Conservation (phyloP, 2,797 vertebrate genomes). For the Enoplosus armatus region DNA sequence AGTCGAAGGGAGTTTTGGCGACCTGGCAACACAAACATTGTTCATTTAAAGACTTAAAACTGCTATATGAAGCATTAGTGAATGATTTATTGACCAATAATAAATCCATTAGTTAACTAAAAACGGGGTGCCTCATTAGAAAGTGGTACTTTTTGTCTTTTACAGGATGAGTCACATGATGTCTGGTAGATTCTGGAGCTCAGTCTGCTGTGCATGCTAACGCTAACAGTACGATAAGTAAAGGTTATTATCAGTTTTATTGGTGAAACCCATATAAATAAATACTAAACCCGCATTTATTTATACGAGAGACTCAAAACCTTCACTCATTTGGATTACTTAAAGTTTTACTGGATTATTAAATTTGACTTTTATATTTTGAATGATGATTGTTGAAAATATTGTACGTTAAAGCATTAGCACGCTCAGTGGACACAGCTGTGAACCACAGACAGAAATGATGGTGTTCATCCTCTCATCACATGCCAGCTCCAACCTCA, state of each 20-base stretch:
- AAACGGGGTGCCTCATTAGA: neutral
- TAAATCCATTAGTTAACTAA: neutral
- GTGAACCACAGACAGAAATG: constrained; percentile 5
- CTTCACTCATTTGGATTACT: neutral
- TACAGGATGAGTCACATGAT: neutral
- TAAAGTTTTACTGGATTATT: neutral
- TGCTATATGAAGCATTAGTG: neutral
- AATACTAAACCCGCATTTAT: too few relatives aligned
- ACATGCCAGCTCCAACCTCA: neutral
- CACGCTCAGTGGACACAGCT: constrained; percentile 29
- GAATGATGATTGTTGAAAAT: constrained; percentile 7
- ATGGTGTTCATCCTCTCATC: neutral
- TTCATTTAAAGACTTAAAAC: neutral
- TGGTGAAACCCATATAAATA: too few relatives aligned
- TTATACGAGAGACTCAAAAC: too few relatives aligned
- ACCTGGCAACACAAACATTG: neutral
- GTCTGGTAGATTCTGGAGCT: constrained; percentile 11
- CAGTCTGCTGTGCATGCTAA: constrained; percentile 27
- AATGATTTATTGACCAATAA: neutral
- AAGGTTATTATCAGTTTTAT: too few relatives aligned
- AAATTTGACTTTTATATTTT: neutral
- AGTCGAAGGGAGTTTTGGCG: neutral
- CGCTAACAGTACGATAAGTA: neutral
- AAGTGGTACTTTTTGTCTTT: neutral
- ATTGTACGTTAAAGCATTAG: constrained; percentile 15